Conservation (phyloP, 1,140 invertebrate genomes). For the Heliothis subflexa region DNA sequence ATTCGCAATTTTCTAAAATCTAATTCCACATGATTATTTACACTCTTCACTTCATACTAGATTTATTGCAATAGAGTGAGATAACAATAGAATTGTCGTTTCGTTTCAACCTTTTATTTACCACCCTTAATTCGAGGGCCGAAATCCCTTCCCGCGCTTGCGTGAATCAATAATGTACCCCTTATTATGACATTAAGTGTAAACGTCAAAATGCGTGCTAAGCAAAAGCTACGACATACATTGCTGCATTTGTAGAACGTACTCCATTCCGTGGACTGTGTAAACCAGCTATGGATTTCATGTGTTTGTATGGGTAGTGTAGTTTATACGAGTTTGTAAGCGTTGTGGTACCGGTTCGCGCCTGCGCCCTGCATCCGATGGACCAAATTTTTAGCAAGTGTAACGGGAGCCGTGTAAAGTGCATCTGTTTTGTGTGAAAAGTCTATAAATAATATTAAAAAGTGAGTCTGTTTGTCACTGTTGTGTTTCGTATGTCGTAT, state of each 20-base stretch:
- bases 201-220: neutral
- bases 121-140: constrained; percentile 60
- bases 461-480: constrained; percentile 64
- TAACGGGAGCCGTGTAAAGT: constrained; percentile 71
- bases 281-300: constrained; percentile 58
- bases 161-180: constrained; percentile 77
- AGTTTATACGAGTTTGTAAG: constrained; percentile 53
- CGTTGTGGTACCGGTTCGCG: constrained; percentile 61
- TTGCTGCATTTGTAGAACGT: neutral
- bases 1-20: constrained; percentile 26
- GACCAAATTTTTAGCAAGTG: constrained; percentile 75
- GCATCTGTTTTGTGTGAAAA: constrained; percentile 70
- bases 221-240: neutral
- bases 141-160: constrained; percentile 71
- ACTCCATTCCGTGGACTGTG: neutral
- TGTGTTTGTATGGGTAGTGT: neutral
- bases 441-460: constrained; percentile 60
- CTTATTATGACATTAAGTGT: constrained; percentile 54
- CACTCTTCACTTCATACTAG: constrained; percentile 14
- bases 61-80: constrained; percentile 52
- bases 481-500: constrained; percentile 13
- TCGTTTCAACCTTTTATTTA: constrained; percentile 48
- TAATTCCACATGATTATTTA: constrained; percentile 28
- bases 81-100: constrained; percentile 25
- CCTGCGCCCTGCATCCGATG: constrained; percentile 75